phyloP scores from a whole-genome alignment of 2,888 invertebrate species.

The Lissonota sp. region DNA sequence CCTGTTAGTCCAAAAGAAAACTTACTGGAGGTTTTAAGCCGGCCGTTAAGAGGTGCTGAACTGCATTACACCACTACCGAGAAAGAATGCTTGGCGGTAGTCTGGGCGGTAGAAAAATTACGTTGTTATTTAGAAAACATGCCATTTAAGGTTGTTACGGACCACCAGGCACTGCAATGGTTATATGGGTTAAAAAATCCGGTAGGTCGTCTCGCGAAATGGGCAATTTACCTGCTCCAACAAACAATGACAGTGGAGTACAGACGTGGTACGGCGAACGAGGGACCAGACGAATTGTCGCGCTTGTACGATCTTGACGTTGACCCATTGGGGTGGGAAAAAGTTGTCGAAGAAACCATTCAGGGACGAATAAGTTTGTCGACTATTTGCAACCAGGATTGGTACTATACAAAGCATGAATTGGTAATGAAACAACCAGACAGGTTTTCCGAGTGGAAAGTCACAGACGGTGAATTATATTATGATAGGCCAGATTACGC shows the following conservation, averaged over 20 bases:
- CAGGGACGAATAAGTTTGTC: not conserved
- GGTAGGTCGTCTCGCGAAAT: not conserved
- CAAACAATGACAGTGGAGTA: not conserved
- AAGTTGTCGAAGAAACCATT: not conserved
- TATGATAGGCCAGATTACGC: conserved; percentile 30
- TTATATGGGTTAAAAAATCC: conserved; percentile 17
- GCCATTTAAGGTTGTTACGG: conserved; percentile 44
- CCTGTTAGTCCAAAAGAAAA: not conserved
- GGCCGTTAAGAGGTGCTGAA: not conserved
- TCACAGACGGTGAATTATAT: conserved; percentile 20
- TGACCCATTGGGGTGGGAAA: not conserved
- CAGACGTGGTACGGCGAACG: not conserved
- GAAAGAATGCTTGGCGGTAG: conserved; percentile 44
- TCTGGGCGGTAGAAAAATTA: conserved; percentile 44
- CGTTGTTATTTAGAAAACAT: conserved; percentile 39
- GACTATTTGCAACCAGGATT: not conserved
- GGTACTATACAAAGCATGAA: not conserved
- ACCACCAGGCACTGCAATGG: conserved; percentile 43
- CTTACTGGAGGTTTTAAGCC: not conserved
- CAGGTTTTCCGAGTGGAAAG: conserved; percentile 45
- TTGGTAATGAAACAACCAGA: not conserved
- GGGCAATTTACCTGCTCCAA: not conserved
- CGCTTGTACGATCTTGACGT: not conserved
- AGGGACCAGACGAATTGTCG: not conserved
- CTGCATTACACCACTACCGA: not conserved